Conservation (phyloP, 2,113 vertebrate species). For the Hucho hucho region DNA sequence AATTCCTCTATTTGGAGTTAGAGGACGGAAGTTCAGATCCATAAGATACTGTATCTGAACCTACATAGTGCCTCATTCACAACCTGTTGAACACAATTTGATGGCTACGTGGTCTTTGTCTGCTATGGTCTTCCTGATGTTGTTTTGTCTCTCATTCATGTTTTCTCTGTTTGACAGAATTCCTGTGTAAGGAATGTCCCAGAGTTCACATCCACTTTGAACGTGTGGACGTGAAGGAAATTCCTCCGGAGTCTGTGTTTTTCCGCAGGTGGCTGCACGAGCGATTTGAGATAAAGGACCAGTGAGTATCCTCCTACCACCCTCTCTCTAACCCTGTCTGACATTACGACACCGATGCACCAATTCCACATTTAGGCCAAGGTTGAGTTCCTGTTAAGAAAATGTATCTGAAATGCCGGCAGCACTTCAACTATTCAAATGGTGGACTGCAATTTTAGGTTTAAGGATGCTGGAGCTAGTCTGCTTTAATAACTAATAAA, state of each 20-base stretch:
- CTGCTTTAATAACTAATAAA: too few species aligned
- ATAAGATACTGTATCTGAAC: too few species aligned
- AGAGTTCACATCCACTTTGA: constrained; percentile 89
- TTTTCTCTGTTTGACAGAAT: constrained; percentile 80
- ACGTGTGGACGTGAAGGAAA: constrained; percentile 86
- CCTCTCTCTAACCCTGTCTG: too few species aligned
- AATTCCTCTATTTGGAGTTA: too few species aligned
- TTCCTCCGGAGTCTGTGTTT: constrained; percentile 82
- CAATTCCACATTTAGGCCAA: not conserved
- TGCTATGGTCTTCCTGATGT: constrained; percentile 66
- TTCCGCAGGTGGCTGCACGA: constrained; percentile 95
- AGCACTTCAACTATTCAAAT: too few species aligned
- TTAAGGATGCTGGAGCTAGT: too few species aligned
- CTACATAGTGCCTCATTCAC: not conserved
- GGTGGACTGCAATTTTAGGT: too few species aligned
- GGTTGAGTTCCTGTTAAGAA: not conserved
- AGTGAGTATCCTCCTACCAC: constrained; percentile 76
- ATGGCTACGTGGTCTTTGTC: constrained; percentile 28
- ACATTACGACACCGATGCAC: not conserved
- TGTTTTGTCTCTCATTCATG: constrained; percentile 61
- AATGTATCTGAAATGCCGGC: too few species aligned
- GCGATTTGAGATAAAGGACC: constrained; percentile 94
- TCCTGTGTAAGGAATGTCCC: constrained; percentile 93
- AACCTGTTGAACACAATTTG: not conserved
- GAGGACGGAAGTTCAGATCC: too few species aligned